Conservation (phyloP, 2,797 vertebrate genomes). For the Ataeniobius toweri region DNA sequence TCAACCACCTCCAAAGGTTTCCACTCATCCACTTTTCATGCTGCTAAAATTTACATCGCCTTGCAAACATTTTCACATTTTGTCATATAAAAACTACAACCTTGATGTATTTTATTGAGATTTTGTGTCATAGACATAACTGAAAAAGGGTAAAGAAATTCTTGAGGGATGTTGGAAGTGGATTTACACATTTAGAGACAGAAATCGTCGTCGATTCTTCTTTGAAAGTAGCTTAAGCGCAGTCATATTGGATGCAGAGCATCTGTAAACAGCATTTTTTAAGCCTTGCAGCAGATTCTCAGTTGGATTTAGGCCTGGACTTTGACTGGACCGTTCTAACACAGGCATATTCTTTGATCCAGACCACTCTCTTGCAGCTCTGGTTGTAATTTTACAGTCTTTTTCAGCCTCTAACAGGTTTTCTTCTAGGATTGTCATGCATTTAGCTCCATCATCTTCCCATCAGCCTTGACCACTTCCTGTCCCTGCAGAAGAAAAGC, state of each 20-base stretch:
- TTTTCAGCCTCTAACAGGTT: neutral
- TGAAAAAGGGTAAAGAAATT: neutral
- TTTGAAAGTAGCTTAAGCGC: neutral
- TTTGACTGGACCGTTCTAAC: neutral
- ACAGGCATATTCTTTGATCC: neutral
- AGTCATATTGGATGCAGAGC: neutral
- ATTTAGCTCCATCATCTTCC: too few relatives aligned
- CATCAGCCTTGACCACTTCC: too few relatives aligned
- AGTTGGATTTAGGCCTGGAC: neutral
- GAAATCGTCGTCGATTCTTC: neutral
- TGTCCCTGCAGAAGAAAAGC: too few relatives aligned
- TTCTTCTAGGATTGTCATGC: neutral
- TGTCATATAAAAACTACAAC: neutral
- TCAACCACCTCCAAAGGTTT: constrained; percentile 33
- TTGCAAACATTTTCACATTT: neutral
- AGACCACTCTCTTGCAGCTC: neutral
- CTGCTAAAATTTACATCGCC: neutral
- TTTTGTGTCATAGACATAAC: neutral
- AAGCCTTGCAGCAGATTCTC: neutral
- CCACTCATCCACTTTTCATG: constrained; percentile 27
- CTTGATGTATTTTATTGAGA: neutral
- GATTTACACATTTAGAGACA: neutral
- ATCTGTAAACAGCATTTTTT: neutral
- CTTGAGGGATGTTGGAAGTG: too few relatives aligned
- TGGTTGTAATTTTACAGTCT: neutral